Percentiles rank a stretch among this genome's conserved stretches.
These are phyloP conservation scores for Coracias cyanogaster DNA, from an alignment of 2,797 vertebrate genomes.

Conservation along the genomic window DNA sequence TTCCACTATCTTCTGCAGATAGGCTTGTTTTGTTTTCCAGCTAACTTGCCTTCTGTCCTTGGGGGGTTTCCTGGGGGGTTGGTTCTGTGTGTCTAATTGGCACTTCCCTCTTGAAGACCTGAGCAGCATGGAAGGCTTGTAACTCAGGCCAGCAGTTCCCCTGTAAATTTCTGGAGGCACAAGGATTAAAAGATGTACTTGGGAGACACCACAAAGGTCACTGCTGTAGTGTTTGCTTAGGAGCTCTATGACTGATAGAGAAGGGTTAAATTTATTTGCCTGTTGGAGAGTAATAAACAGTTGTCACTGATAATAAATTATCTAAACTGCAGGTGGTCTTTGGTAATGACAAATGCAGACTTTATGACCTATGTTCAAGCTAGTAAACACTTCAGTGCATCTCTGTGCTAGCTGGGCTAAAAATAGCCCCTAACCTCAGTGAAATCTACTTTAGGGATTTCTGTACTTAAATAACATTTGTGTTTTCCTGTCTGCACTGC, in stretches of 20 bases:
- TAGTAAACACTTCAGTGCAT: constrained; percentile 63
- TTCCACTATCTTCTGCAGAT: neutral
- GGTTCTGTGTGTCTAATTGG: neutral
- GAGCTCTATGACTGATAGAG: neutral
- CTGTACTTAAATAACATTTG: constrained; percentile 16
- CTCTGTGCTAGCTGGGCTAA: constrained; percentile 42
- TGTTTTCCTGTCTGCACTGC: neutral
- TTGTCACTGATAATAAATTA: constrained; percentile 67
- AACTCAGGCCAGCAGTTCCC: neutral
- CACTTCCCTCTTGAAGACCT: neutral
- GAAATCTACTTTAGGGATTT: constrained; percentile 54
- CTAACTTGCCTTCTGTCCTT: neutral
- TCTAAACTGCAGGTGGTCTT: constrained; percentile 70
- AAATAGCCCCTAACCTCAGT: constrained; percentile 54
- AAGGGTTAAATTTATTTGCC: constrained; percentile 58
- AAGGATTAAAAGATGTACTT: neutral
- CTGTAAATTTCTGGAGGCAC: neutral
- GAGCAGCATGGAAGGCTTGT: neutral
- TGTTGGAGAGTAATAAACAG: constrained; percentile 30
- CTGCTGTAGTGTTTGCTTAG: neutral
- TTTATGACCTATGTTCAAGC: constrained; percentile 60
- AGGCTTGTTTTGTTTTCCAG: neutral
- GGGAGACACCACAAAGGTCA: neutral
- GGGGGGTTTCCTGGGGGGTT: neutral
- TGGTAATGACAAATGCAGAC: constrained; percentile 52